These are phyloP conservation scores for Lacerta agilis DNA, from an alignment of 2,797 vertebrate species.

Conservation along the genomic window DNA sequence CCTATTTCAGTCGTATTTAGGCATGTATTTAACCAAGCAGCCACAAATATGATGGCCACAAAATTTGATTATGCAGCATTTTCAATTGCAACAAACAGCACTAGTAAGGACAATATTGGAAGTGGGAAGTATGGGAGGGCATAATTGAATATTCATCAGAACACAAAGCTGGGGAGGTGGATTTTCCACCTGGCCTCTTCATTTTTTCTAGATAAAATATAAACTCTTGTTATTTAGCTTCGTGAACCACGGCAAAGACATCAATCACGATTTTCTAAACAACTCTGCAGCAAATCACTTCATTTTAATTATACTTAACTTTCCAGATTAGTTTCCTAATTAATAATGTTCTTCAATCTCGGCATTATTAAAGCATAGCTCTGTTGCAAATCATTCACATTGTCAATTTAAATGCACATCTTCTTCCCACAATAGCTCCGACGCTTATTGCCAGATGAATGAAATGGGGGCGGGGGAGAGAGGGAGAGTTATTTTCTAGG, in stretches of 20 bases:
- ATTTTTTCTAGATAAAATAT: conserved; percentile 12
- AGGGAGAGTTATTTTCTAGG: not conserved
- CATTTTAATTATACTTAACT: conserved; percentile 32
- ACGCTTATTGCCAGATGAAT: not conserved
- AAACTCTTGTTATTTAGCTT: accelerated
- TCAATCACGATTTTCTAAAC: conserved; percentile 12
- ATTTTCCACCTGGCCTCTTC: not conserved
- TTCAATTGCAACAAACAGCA: not conserved
- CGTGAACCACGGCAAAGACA: not conserved
- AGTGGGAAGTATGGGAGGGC: not conserved
- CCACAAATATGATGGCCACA: not conserved
- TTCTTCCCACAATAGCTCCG: conserved; percentile 17
- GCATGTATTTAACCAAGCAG: not conserved
- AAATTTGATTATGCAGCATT: not conserved
- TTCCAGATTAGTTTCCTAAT: conserved; percentile 32
- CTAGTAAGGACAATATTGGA: not conserved
- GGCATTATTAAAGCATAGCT: not conserved
- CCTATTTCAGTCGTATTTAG: too few species aligned
- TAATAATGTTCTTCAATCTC: conserved; percentile 26
- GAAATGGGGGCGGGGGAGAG: too few species aligned
- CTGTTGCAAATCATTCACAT: conserved; percentile 28
- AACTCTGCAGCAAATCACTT: conserved; percentile 10
- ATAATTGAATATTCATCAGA: not conserved
- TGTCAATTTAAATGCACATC: conserved; percentile 22
- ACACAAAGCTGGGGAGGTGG: not conserved